These are phyloP conservation scores for Meteorus colon DNA, from an alignment of 2,888 invertebrate genomes.

Conservation along the genomic window DNA sequence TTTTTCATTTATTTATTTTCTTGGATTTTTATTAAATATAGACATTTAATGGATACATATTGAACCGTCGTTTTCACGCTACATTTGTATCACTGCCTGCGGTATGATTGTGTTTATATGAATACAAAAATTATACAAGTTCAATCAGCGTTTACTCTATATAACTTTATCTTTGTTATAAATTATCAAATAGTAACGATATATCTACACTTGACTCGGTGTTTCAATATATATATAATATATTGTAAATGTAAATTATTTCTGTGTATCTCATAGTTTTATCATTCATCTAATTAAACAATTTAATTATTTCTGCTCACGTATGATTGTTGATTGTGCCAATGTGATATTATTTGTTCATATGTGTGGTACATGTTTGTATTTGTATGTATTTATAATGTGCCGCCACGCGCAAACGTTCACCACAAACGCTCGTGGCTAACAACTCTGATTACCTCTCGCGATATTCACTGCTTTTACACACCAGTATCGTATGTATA, in stretches of 20 bases:
- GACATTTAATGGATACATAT: constrained; percentile 34
- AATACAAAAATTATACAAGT: constrained; percentile 4
- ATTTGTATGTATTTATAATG: background rate
- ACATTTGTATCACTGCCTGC: background rate
- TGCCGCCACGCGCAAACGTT: constrained; percentile 14
- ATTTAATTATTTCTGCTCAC: constrained; percentile 24
- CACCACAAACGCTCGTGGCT: constrained; percentile 21
- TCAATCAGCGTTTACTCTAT: constrained; percentile 1
- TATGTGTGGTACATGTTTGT: background rate
- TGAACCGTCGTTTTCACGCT: constrained; percentile 40
- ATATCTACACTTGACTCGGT: background rate
- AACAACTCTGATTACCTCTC: constrained; percentile 50
- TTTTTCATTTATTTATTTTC: background rate
- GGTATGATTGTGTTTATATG: background rate
- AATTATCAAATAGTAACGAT: background rate
- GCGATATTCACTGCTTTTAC: constrained; percentile 42
- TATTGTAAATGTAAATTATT: constrained; percentile 23
- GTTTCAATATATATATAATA: background rate
- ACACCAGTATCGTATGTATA: constrained; percentile 28
- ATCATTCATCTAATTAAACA: constrained; percentile 33
- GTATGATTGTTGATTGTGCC: constrained; percentile 20
- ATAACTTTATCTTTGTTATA: background rate
- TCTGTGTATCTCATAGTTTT: background rate
- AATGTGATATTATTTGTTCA: constrained; percentile 14
- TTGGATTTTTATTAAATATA: constrained; percentile 29